Evolutionary conservation across 1,140 invertebrate genomes (phyloP).

Genomic region (Pogonus chalceus): DNA sequence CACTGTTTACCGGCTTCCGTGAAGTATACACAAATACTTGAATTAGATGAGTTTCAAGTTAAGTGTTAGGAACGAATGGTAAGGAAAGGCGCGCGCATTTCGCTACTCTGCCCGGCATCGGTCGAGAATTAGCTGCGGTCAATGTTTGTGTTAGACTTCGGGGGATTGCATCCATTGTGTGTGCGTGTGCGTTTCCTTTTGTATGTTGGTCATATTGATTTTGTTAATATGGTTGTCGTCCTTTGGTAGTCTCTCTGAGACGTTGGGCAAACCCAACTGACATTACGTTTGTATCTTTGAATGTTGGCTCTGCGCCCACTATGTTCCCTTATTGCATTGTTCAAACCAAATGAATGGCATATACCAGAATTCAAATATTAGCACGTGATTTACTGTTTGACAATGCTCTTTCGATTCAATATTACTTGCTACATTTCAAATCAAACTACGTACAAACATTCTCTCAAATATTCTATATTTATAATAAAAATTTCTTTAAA

Average conservation of each 20-base stretch:
- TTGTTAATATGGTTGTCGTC: background rate
- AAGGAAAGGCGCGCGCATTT: background rate
- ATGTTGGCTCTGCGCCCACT: too few relatives aligned
- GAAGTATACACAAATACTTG: constrained; percentile 7
- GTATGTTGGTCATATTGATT: constrained; percentile 1
- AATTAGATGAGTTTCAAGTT: constrained; percentile 6
- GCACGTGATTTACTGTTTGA: background rate
- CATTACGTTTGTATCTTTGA: too few relatives aligned
- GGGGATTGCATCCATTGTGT: background rate
- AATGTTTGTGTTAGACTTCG: constrained; percentile 4
- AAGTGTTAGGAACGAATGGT: background rate
- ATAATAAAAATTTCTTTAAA: too few relatives aligned
- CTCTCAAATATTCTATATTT: too few relatives aligned
- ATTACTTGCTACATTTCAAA: too few relatives aligned
- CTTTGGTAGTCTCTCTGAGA: background rate
- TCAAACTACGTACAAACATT: too few relatives aligned
- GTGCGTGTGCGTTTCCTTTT: background rate
- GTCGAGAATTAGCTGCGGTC: constrained; percentile 1
- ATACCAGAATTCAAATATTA: background rate
- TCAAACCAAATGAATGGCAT: background rate
- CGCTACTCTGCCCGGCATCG: too few relatives aligned
- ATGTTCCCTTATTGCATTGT: background rate
- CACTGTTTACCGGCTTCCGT: constrained; percentile 4
- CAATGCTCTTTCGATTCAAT: too few relatives aligned
- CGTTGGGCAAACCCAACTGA: too few relatives aligned